Percentiles rank a stretch among this genome's conserved stretches.
phyloP scores from a whole-genome alignment of 2,888 invertebrate species.

The Galerucella calmariensis region DNA sequence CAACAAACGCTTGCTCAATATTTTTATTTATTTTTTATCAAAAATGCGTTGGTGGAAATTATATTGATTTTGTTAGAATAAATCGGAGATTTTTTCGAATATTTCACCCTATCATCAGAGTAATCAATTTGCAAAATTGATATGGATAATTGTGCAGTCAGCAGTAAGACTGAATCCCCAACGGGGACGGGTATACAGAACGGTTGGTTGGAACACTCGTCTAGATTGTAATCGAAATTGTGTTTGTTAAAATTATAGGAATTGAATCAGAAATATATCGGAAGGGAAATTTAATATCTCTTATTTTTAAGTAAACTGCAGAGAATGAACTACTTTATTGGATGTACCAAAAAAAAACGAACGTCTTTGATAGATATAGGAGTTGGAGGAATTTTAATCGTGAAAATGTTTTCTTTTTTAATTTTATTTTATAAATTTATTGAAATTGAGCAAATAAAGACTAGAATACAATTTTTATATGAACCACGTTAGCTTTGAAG shows the following conservation, averaged over 20 bases:
- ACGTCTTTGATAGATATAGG: no score
- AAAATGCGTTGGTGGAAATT: no score
- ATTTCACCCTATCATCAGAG: slow-evolving; percentile 30
- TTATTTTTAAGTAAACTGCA: slow-evolving; percentile 15
- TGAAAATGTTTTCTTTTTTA: no score
- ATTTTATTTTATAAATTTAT: no score
- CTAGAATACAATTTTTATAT: no score
- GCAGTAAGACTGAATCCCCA: slow-evolving; percentile 58
- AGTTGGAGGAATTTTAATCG: no score
- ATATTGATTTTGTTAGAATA: neutral
- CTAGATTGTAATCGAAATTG: slow-evolving; percentile 63
- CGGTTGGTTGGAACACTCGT: slow-evolving; percentile 50
- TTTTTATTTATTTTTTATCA: no score
- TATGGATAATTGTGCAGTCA: slow-evolving; percentile 65
- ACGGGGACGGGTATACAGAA: slow-evolving; percentile 30
- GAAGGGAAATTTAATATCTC: slow-evolving; percentile 40
- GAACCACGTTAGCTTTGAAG: no score
- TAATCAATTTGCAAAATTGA: slow-evolving; percentile 63
- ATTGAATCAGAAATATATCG: slow-evolving; percentile 44
- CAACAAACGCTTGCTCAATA: no score
- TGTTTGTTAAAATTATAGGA: slow-evolving; percentile 59
- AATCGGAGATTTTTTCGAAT: neutral
- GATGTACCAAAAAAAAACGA: neutral
- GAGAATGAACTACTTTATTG: neutral
- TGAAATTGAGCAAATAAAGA: no score